Evolutionary conservation across 2,113 vertebrate genomes (phyloP), one percentile per base, ranked within the genome.

Genomic region (Datnioides undecimradiatus): DNA sequence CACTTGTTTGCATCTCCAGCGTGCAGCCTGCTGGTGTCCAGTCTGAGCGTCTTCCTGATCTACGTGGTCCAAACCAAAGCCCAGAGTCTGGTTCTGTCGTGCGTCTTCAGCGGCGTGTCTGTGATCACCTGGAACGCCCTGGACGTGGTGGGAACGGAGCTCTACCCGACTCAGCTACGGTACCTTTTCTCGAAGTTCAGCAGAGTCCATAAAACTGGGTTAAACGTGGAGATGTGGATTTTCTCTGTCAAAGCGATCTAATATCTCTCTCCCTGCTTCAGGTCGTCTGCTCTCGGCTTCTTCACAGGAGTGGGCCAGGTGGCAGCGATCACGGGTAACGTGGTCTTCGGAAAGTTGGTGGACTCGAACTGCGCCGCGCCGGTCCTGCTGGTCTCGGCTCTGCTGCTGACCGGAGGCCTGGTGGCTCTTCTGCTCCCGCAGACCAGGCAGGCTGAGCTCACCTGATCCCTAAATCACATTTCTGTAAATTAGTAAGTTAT

Each of bases 71-170:
- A 92, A 72, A 95, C 93, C 38, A 95, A 93, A 87, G 19, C 23
- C 10, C 94, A 95, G 83, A 95, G 90, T 71, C 79, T 95, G 85
- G 8, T 88, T 6, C 77, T 94, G 25, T 92, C 93, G 23, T 95
- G 94, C 29, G 40, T 95, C 58, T 95, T 95, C 87, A 94, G 95
- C 5, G 90, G 93, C 0, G 93, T 95, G 45, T 95, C 94, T 0
- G 94, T 95, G 48, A 86, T 95, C 43, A 65, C 92, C 80, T 95
- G 94, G 94, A 95, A 95, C 40, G 87, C 95, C 1, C 82, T 95
- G 81, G 94, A 95, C 8, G 94, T 95, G 36, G 1, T 95, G 41
- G 91, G 93, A 48, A 92, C 93, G 0, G 95, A 95, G 84, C 92
- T 95, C 2, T 95, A 95, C 76, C 95, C 95, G 0, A 95, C 94